Percentiles rank a stretch among this genome's conserved stretches.
Evolutionary conservation across 2,888 invertebrate genomes (phyloP).

Genomic region (Escarpia spicata): DNA sequence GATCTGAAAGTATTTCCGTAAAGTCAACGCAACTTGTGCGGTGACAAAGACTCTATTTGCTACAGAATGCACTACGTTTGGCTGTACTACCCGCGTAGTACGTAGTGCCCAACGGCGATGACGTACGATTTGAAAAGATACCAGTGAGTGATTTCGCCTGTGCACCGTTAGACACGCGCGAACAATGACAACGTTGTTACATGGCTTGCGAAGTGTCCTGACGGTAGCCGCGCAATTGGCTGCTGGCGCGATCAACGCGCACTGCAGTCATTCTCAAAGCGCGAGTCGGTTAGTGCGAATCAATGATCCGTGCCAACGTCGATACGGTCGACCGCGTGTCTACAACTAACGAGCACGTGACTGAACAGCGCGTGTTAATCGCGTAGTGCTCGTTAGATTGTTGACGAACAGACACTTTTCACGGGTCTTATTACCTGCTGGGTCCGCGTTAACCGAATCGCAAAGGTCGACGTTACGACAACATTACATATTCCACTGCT

Average conservation of each 20-base stretch:
- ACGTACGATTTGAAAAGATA: not conserved
- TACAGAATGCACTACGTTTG: not conserved
- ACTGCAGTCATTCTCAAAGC: not conserved
- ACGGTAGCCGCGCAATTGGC: not conserved
- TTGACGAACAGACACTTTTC: not conserved
- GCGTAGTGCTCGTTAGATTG: not conserved
- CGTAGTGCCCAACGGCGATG: not conserved
- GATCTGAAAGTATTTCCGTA: too few relatives aligned
- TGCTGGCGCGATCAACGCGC: not conserved
- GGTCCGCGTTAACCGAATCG: not conserved
- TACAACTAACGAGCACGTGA: not conserved
- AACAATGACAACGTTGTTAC: not conserved
- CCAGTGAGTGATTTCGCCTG: not conserved
- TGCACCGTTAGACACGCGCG: not conserved
- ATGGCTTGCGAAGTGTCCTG: not conserved
- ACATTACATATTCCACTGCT: not conserved
- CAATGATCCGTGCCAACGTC: not conserved
- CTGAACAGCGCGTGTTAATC: not conserved
- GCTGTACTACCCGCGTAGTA: not conserved
- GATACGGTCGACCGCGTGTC: not conserved
- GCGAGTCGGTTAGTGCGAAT: not conserved
- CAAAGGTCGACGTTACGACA: not conserved
- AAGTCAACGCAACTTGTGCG: not conserved
- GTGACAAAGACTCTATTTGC: not conserved
- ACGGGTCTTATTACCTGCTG: not conserved